Evolutionary conservation across 1,140 invertebrate genomes (phyloP).

Genomic region (Drosophila insularis): DNA sequence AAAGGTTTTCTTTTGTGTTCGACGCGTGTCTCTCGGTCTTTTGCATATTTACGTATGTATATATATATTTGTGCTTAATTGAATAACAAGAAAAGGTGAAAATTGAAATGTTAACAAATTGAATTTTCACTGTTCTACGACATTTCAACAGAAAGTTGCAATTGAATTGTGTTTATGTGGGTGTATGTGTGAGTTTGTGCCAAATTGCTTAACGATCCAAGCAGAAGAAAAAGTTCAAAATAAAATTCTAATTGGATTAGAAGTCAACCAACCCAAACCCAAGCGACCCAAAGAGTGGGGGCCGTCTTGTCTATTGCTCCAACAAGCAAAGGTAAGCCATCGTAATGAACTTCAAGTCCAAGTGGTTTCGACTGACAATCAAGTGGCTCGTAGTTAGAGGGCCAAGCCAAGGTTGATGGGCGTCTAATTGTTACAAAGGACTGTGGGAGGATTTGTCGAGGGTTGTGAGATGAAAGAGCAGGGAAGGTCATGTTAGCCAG

Average conservation of each 20-base stretch:
- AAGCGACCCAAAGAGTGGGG: slow-evolving; percentile 18
- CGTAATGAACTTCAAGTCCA: slow-evolving; percentile 56
- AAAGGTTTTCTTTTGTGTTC: slow-evolving; percentile 32
- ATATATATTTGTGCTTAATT: slow-evolving; percentile 59
- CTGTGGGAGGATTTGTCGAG: not conserved
- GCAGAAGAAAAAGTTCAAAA: slow-evolving; percentile 52
- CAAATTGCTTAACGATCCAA: slow-evolving; percentile 71
- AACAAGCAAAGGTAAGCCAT: slow-evolving; percentile 50
- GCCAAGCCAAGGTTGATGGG: slow-evolving; percentile 36
- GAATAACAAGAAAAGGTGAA: slow-evolving; percentile 75
- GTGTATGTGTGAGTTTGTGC: slow-evolving; percentile 17
- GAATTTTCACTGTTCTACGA: slow-evolving; percentile 57
- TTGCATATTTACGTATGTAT: not conserved
- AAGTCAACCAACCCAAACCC: slow-evolving; percentile 57
- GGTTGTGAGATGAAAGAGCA: not conserved
- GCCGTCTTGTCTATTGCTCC: slow-evolving; percentile 9
- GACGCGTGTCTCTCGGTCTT: slow-evolving; percentile 29
- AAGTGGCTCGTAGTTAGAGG: slow-evolving; percentile 38
- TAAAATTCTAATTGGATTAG: slow-evolving; percentile 75
- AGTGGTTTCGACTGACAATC: slow-evolving; percentile 35
- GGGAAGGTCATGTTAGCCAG: slow-evolving; percentile 26
- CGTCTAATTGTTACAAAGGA: slow-evolving; percentile 37
- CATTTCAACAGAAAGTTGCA: slow-evolving; percentile 33
- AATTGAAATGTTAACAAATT: slow-evolving; percentile 79
- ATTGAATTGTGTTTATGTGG: slow-evolving; percentile 40